Percentiles rank a stretch among this genome's conserved stretches.
Evolutionary conservation across 2,113 vertebrate genomes (phyloP).

Genomic region (Lophius piscatorius): DNA sequence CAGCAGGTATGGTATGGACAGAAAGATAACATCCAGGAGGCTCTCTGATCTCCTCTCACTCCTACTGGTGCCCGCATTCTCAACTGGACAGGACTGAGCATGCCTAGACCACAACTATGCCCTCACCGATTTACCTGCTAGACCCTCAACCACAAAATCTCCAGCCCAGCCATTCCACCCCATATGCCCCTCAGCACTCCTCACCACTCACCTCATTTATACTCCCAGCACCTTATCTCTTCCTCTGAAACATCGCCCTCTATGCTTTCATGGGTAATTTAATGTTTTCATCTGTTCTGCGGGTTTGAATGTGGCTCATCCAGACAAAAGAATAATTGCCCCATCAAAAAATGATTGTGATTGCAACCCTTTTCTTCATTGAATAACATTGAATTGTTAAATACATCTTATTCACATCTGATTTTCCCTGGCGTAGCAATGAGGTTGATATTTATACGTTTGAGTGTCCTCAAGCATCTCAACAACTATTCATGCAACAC

Average conservation of each 20-base stretch:
- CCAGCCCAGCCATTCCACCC: slow-evolving; percentile 1
- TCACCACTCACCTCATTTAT: slow-evolving; percentile 7
- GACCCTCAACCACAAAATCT: slow-evolving; percentile 30
- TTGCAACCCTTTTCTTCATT: background rate
- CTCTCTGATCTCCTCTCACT: slow-evolving; percentile 61
- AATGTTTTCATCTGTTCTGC: slow-evolving; percentile 22
- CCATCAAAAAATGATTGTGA: background rate
- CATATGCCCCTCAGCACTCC: slow-evolving; percentile 5
- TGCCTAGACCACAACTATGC: slow-evolving; percentile 71
- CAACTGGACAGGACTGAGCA: slow-evolving; percentile 59
- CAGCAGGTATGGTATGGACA: slow-evolving; percentile 49
- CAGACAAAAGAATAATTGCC: slow-evolving; percentile 7
- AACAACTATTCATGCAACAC: too few relatives aligned
- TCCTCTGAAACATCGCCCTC: background rate
- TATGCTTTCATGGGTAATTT: slow-evolving; percentile 8
- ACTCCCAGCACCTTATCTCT: slow-evolving; percentile 9
- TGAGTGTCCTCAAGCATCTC: too few relatives aligned
- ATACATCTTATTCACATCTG: background rate
- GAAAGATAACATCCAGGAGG: slow-evolving; percentile 65
- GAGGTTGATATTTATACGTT: too few relatives aligned
- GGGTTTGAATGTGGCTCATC: slow-evolving; percentile 11
- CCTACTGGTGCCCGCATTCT: slow-evolving; percentile 73
- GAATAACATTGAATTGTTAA: background rate
- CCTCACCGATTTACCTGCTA: slow-evolving; percentile 39
- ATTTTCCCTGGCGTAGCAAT: too few relatives aligned